These are phyloP conservation scores for Nudaria mundana DNA, from an alignment of 2,888 invertebrate species.

Conservation along the genomic window DNA sequence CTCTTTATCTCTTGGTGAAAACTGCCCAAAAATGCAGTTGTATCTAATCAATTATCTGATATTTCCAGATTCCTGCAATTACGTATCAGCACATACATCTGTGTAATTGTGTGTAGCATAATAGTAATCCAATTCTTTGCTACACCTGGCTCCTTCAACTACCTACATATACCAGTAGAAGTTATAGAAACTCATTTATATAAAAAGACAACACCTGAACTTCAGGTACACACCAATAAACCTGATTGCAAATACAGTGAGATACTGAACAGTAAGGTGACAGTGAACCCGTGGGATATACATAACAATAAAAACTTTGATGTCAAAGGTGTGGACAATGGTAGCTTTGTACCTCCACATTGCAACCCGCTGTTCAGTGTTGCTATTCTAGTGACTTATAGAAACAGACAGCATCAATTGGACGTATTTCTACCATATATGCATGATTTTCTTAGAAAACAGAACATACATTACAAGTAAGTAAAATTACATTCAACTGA, in stretches of 20 bases:
- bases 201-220: constrained; percentile 28
- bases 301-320: constrained; percentile 44
- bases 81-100: constrained; percentile 40
- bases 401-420: constrained; percentile 88
- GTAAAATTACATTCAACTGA: too few relatives aligned
- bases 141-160: constrained; percentile 47
- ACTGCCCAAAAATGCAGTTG: too few relatives aligned
- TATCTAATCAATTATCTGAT: too few relatives aligned
- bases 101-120: constrained; percentile 35
- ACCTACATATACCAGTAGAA: constrained; percentile 44
- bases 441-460: constrained; percentile 91
- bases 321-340: constrained; percentile 50
- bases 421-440: constrained; percentile 90
- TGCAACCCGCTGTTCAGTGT: constrained; percentile 81
- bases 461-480: constrained; percentile 89
- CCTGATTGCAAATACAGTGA: constrained; percentile 57
- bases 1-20: too few relatives aligned
- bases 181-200: constrained; percentile 42
- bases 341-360: constrained; percentile 52
- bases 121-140: constrained; percentile 44
- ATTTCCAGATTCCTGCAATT: too few relatives aligned
- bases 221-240: constrained; percentile 35
- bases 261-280: constrained; percentile 44
- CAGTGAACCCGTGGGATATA: constrained; percentile 42
- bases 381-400: constrained; percentile 90